These are phyloP conservation scores for Phalacrocorax brasilianus DNA, from an alignment of 2,113 vertebrate genomes.

Conservation along the genomic window DNA sequence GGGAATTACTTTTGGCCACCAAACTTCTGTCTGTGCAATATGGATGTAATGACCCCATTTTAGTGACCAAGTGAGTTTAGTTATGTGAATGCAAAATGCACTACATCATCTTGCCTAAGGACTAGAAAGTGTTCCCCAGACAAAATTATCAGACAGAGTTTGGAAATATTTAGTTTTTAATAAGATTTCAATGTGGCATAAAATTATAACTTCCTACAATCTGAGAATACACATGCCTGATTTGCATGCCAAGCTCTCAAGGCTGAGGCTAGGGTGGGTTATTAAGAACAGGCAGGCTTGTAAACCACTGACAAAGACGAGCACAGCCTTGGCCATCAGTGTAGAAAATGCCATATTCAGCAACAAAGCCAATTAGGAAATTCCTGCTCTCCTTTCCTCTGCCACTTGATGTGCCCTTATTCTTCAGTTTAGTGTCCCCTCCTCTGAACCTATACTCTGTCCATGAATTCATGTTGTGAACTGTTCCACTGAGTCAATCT, in stretches of 20 bases:
- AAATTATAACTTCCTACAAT: neutral
- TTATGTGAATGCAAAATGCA: neutral
- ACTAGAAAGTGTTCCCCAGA: neutral
- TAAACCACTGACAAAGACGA: neutral
- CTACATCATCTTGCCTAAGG: neutral
- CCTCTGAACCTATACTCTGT: neutral
- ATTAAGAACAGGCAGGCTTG: neutral
- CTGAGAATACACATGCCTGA: neutral
- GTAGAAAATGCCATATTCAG: neutral
- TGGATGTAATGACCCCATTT: neutral
- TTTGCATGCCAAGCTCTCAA: neutral
- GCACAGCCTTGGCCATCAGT: neutral
- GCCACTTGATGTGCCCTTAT: neutral
- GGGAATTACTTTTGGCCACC: neutral
- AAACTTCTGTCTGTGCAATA: neutral
- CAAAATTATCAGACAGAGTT: neutral
- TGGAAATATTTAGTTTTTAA: neutral
- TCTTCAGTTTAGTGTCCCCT: neutral
- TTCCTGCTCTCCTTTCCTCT: neutral
- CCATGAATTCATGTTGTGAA: neutral
- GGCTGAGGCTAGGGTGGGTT: neutral
- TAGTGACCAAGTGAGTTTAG: neutral
- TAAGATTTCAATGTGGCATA: neutral
- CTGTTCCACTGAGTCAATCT: neutral
- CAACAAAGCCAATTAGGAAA: neutral